Base-by-base conservation (phyloP, 2,888 invertebrate species). In the Podotricha telesiphe region DNA sequence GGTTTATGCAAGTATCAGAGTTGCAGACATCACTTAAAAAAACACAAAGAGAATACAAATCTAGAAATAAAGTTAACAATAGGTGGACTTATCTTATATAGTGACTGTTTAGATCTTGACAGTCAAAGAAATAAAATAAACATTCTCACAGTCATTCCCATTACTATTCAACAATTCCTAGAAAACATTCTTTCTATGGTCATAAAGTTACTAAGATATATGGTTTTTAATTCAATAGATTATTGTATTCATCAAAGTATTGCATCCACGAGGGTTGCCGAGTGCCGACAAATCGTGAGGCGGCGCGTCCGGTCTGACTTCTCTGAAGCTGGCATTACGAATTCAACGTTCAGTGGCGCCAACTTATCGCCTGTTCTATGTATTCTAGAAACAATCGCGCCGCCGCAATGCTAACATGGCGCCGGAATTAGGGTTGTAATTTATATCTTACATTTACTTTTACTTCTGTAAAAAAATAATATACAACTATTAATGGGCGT, bases 261-360 rank as follows among this genome's bases (percentile, higher is more conserved):
- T 71, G 69, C 59, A 64, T 61, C 55, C 59, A 15, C 56, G 73
- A 73, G 71, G 71, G 72, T 69, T 68, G 69, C 67, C 67, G 64
- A 69, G 68, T 69, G 69, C 67, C 67, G 64, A 69, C 72, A 74
- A 73, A 70, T 73, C 73, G 72, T 64, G 74, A 67, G 69, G 55
- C 67, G 69, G 37, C 72, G 74, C 74, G 73, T 82, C 82, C 83
- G 83, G 82, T 76, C 77, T 73, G 75, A 72, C 72, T 83, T 82
- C 84, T 77, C 67, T 78, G 84, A 82, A 82, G 74, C 78, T 75
- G 68, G 76, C 74, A 81, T 82, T 80, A 80, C 74, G 77, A 78
- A 82, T 82, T 79, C 79, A 80, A 77, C 68, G 67, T 73, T 68
- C 74, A 68, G 73, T 73, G 77, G 79, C 78, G 78, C 78, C 76